These are phyloP conservation scores for Nephrotoma appendiculata DNA, from an alignment of 2,888 invertebrate species.

Conservation along the genomic window DNA sequence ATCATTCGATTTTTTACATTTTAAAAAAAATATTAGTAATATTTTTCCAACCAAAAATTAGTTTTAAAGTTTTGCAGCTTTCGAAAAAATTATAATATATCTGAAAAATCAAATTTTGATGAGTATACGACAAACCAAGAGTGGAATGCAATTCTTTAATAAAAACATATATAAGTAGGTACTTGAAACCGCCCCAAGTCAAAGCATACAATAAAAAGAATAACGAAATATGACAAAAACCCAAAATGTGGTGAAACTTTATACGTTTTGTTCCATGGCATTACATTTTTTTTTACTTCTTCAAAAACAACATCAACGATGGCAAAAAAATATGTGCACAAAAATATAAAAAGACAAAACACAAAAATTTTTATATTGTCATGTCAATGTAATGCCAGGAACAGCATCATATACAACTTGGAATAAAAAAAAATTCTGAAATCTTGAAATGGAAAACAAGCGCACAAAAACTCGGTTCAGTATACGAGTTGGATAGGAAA, in stretches of 20 bases:
- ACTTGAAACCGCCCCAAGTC: background rate
- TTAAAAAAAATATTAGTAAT: background rate
- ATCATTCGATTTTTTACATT: no score
- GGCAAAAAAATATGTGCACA: background rate
- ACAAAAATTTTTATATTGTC: background rate
- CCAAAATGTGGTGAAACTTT: background rate
- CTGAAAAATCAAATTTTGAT: background rate
- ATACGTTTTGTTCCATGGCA: background rate
- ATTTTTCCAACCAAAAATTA: background rate
- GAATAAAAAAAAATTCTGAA: background rate
- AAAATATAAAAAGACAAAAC: background rate
- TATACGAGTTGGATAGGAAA: background rate
- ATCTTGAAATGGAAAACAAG: background rate
- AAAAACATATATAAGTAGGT: background rate
- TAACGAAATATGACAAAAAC: background rate
- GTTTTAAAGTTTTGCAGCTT: background rate
- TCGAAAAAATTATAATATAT: background rate
- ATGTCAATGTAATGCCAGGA: background rate
- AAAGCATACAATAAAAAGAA: background rate
- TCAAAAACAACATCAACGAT: background rate
- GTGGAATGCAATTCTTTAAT: background rate
- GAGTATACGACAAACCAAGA: background rate
- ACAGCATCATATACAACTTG: background rate
- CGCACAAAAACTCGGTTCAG: background rate
- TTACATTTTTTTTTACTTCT: background rate